Percentiles rank a stretch among this genome's conserved stretches.
These are phyloP conservation scores for Spea multiplicata DNA, from an alignment of 2,113 vertebrate genomes.

Conservation along the genomic window DNA sequence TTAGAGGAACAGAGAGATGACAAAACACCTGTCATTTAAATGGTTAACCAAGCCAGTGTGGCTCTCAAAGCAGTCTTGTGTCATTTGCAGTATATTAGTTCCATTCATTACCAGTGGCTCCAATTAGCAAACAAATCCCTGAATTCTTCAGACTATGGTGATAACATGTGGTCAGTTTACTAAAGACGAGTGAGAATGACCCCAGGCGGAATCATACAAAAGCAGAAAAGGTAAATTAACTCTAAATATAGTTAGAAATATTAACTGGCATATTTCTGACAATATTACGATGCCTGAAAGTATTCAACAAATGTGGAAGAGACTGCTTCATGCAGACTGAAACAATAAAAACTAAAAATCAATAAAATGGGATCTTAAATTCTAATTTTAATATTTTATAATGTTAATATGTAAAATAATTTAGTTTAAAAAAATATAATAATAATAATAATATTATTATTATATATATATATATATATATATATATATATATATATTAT, in stretches of 20 bases:
- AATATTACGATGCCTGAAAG: too few relatives aligned
- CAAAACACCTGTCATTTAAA: background rate
- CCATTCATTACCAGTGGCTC: background rate
- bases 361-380: too few relatives aligned
- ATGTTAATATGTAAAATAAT: too few relatives aligned
- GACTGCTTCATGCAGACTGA: too few relatives aligned
- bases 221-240: background rate
- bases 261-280: too few relatives aligned
- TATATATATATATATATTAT: too few relatives aligned
- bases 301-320: too few relatives aligned
- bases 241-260: background rate
- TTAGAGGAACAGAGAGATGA: background rate
- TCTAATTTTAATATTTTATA: too few relatives aligned
- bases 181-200: slow-evolving; percentile 26
- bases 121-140: slow-evolving; percentile 24
- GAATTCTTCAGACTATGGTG: slow-evolving; percentile 30
- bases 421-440: too few relatives aligned
- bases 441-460: too few relatives aligned
- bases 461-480: too few relatives aligned
- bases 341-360: too few relatives aligned
- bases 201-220: background rate
- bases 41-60: background rate
- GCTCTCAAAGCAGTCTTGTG: background rate
- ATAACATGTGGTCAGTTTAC: slow-evolving; percentile 36
- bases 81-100: background rate